Evolutionary conservation across 2,888 invertebrate species (phyloP).

Genomic region (Drosophila helvetica): DNA sequence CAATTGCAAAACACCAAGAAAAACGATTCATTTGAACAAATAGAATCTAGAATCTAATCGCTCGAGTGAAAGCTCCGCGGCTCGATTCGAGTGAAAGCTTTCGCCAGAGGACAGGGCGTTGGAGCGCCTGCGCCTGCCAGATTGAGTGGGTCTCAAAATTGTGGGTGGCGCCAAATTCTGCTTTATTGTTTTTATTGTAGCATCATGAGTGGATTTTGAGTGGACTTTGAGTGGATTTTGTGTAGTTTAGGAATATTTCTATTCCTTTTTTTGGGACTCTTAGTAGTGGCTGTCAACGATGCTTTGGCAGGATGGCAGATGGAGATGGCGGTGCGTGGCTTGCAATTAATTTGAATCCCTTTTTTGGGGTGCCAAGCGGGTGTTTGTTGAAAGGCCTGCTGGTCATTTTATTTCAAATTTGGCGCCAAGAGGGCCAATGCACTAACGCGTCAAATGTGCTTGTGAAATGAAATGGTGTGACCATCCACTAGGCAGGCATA

Average conservation of each 20-base stretch:
- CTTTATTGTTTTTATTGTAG: slow-evolving; percentile 21
- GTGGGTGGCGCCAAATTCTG: slow-evolving; percentile 70
- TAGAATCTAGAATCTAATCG: neutral
- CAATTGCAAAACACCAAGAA: neutral
- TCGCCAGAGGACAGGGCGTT: slow-evolving; percentile 19
- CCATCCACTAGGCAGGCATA: no score
- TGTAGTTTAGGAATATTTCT: neutral
- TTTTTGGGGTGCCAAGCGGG: no score
- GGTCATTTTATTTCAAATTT: neutral
- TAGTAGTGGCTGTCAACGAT: no score
- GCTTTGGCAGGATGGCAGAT: neutral
- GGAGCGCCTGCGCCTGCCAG: slow-evolving; percentile 53
- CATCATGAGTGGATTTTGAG: slow-evolving; percentile 29
- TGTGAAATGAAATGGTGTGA: no score
- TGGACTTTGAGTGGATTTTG: slow-evolving; percentile 19
- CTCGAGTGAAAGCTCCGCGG: slow-evolving; percentile 32
- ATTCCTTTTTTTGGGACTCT: neutral
- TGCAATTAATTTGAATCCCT: neutral
- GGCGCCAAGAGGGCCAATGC: neutral
- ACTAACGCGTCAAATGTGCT: no score
- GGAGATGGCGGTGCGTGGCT: neutral
- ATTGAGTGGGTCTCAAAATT: slow-evolving; percentile 44
- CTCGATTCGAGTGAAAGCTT: slow-evolving; percentile 40
- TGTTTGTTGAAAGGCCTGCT: no score
- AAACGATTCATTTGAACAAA: neutral